phyloP scores from a whole-genome alignment of 2,113 vertebrate genomes.

The Machaerirhynchus nigripectus region DNA sequence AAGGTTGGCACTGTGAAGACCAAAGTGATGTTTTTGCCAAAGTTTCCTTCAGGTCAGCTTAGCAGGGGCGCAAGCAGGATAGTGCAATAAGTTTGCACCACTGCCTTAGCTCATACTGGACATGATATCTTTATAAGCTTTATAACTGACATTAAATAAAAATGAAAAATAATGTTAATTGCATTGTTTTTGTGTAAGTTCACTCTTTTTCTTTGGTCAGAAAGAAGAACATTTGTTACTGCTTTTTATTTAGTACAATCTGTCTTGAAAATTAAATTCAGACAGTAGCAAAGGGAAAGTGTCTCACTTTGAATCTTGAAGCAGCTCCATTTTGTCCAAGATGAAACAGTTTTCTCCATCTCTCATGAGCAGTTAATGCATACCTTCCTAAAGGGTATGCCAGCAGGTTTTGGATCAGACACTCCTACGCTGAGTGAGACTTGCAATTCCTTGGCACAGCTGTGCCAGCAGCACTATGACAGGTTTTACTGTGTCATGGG shows the following conservation, averaged over 20 bases:
- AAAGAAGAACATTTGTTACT: not conserved
- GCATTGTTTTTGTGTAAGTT: not conserved
- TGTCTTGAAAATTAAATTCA: not conserved
- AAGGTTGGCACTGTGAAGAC: not conserved
- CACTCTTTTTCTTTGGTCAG: not conserved
- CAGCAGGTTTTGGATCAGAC: not conserved
- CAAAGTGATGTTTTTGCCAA: not conserved
- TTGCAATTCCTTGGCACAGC: not conserved
- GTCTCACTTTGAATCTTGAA: not conserved
- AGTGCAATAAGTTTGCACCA: not conserved
- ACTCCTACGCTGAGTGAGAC: not conserved
- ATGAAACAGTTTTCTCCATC: not conserved
- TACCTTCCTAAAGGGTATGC: not conserved
- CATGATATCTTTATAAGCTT: not conserved
- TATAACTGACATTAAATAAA: not conserved
- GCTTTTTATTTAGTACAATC: not conserved
- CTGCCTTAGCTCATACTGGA: not conserved
- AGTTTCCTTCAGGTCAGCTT: not conserved
- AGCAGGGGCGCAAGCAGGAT: not conserved
- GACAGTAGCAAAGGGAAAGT: not conserved
- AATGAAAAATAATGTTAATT: not conserved
- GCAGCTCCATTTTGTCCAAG: not conserved
- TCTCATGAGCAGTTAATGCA: not conserved
- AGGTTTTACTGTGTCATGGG: not conserved
- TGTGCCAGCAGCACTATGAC: not conserved